Conservation (phyloP, 2,888 invertebrate genomes). For the Sialis fuliginosa region DNA sequence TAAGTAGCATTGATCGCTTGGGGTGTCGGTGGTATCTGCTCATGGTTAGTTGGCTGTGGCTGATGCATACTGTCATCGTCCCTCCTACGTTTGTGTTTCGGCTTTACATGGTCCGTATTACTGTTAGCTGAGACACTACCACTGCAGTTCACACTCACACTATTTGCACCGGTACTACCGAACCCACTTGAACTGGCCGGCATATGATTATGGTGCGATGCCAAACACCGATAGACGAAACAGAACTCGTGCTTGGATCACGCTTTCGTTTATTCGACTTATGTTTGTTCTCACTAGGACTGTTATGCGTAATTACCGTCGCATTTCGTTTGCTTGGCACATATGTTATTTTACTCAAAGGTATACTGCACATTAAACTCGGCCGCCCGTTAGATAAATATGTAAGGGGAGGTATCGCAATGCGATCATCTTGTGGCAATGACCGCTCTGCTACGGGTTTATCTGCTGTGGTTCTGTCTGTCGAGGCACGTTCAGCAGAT, state of each 20-base stretch:
- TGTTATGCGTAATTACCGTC: slow-evolving; percentile 5
- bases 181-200: slow-evolving; percentile 13
- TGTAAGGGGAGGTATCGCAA: slow-evolving; percentile 15
- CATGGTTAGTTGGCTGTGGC: slow-evolving; percentile 42
- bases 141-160: slow-evolving; percentile 7
- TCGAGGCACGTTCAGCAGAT: too few species aligned
- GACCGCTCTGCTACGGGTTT: slow-evolving; percentile 29
- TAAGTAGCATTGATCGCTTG: too few species aligned
- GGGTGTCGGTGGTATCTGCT: slow-evolving; percentile 28
- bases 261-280: slow-evolving; percentile 22
- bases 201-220: slow-evolving; percentile 20
- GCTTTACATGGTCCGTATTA: neutral
- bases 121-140: slow-evolving; percentile 19
- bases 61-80: slow-evolving; percentile 13
- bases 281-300: slow-evolving; percentile 11
- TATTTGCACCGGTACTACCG: too few species aligned
- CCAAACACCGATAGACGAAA: slow-evolving; percentile 22
- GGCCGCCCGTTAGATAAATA: slow-evolving; percentile 18
- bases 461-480: slow-evolving; percentile 20
- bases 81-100: slow-evolving; percentile 11
- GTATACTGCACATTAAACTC: slow-evolving; percentile 12
- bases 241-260: slow-evolving; percentile 17
- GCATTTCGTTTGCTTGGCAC: slow-evolving; percentile 9
- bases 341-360: slow-evolving; percentile 11
- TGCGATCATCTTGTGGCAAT: slow-evolving; percentile 23